phyloP scores from a whole-genome alignment of 1,140 invertebrate genomes.

The Oreohelix idahoensis region DNA sequence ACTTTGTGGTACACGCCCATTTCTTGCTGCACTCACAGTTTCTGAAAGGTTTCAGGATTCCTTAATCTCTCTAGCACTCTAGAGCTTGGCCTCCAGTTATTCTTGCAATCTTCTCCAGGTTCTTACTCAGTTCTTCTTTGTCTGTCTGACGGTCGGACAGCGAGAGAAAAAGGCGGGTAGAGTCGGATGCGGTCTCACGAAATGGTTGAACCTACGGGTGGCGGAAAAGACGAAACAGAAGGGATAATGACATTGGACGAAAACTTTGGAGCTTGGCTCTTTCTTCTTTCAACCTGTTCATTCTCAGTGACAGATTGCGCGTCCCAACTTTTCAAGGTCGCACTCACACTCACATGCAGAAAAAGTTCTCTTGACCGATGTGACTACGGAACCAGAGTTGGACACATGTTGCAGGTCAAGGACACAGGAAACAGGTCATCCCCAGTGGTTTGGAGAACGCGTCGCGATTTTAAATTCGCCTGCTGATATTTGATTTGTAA shows the following conservation, averaged over 20 bases:
- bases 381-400: not conserved
- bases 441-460: too few species aligned
- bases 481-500: too few species aligned
- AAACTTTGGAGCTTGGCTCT: not conserved
- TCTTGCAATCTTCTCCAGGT: not conserved
- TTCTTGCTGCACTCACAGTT: too few species aligned
- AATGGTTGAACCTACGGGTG: not conserved
- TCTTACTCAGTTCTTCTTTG: not conserved
- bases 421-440: not conserved
- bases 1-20: too few species aligned
- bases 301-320: conserved; percentile 6
- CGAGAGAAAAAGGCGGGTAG: not conserved
- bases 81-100: not conserved
- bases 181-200: not conserved
- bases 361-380: not conserved
- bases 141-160: not conserved
- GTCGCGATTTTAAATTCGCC: too few species aligned
- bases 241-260: not conserved
- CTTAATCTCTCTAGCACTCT: too few species aligned
- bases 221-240: not conserved
- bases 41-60: too few species aligned
- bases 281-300: conserved; percentile 1
- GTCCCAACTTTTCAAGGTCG: not conserved
- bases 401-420: conserved; percentile 3
- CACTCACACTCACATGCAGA: not conserved